phyloP scores from a whole-genome alignment of 64 coral and sea anemone species.

The Astreopora myriophthalma region DNA sequence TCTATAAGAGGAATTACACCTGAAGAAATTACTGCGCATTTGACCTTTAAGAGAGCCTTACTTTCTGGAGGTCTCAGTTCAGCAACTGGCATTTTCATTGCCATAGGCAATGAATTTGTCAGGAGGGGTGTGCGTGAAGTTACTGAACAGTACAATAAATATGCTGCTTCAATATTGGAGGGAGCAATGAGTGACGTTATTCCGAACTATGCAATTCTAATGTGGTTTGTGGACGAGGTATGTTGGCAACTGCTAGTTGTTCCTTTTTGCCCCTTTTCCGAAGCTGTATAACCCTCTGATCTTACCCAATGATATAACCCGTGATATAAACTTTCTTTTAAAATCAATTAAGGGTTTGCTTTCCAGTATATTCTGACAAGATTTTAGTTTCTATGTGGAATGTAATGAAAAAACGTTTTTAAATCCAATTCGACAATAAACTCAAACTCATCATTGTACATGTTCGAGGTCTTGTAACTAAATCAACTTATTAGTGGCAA shows the following conservation, averaged over 20 bases:
- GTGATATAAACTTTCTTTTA: too few species aligned
- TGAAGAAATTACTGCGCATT: background rate
- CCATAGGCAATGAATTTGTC: background rate
- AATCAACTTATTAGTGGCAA: too few species aligned
- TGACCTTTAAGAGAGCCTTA: background rate
- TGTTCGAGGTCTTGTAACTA: too few species aligned
- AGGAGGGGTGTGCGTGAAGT: background rate
- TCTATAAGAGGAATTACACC: background rate
- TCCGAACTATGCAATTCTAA: background rate
- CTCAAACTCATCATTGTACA: too few species aligned
- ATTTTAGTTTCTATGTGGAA: too few species aligned
- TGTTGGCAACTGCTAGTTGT: background rate
- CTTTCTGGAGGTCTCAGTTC: background rate
- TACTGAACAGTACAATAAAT: background rate
- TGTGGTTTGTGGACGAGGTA: slow-evolving; percentile 36
- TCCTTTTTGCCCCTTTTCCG: background rate
- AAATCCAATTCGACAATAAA: too few species aligned
- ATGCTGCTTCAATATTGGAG: slow-evolving; percentile 4
- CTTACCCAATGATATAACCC: too few species aligned
- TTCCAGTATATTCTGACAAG: too few species aligned
- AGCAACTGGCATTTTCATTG: slow-evolving; percentile 2
- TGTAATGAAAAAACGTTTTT: too few species aligned
- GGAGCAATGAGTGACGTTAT: slow-evolving; percentile 17
- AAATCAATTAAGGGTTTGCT: too few species aligned
- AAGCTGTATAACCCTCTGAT: background rate